Evolutionary conservation across 1,140 invertebrate species (phyloP), one percentile per base, ranked within the genome.

Genomic region (Parapsyche elsis): DNA sequence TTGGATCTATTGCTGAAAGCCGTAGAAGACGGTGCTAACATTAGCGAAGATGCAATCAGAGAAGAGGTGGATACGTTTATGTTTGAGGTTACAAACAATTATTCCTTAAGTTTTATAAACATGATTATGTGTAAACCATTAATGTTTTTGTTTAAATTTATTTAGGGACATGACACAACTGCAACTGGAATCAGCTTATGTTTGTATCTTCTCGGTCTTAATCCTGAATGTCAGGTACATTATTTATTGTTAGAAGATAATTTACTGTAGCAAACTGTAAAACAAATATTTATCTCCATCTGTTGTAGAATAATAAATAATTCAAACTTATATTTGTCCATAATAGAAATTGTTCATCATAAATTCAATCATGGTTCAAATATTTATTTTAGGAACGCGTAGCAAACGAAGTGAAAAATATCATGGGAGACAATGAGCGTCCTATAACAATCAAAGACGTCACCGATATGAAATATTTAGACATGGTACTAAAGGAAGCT

Each of bases 61-160:
- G 94, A 96, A 85, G 95, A 96, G 89, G 94, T 95, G 19, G 94
- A 95, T 84, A 96, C 95, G 5, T 96, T 96, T 84, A 95, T 94
- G 92, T 94, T 95, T 86, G 93, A 93, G 88, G 93, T 93, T 9
- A 26, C 0, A 12, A 78, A 84, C 83, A 46, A 24, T 57, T 19
- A 44, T 5, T 71, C 49, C 23, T 16, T 19, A 57, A 59, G 38
- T 78, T 24, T 44, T 19, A 67, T 30, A 64, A 23, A 64, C 1
- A 5, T 64, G 12, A 16, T n/a, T n/a, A n/a, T n/a, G n/a, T n/a
- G n/a, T n/a, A n/a, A n/a, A n/a, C n/a, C n/a, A n/a, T n/a, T n/a
- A n/a, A n/a, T n/a, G n/a, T n/a, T n/a, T n/a, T n/a, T n/a, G n/a
- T 67, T 26, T 67, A 23, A 38, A 5, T 16, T 64, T n/a, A n/a